Conservation (phyloP, 2,888 invertebrate genomes). For the Tetramorium bicarinatum region DNA sequence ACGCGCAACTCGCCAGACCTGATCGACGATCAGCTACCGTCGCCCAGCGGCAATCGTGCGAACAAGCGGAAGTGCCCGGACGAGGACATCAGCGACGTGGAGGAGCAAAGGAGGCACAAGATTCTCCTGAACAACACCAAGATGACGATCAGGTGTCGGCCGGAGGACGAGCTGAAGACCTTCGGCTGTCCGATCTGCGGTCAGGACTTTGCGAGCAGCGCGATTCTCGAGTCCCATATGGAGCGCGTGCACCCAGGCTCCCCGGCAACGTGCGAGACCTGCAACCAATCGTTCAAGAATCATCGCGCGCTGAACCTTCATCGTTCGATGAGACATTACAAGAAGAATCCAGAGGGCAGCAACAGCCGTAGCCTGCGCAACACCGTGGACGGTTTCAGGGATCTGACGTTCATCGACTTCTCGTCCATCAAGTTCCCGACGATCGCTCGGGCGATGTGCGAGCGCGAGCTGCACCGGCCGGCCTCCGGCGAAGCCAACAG, state of each 20-base stretch:
- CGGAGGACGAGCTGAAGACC: constrained; percentile 65
- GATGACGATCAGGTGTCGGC: constrained; percentile 80
- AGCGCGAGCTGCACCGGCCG: constrained; percentile 89
- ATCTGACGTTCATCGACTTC: constrained; percentile 93
- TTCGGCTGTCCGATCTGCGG: constrained; percentile 89
- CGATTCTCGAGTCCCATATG: constrained; percentile 89
- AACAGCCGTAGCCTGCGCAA: constrained; percentile 83
- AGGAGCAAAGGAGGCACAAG: constrained; percentile 77
- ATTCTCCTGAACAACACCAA: constrained; percentile 79
- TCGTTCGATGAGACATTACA: constrained; percentile 89
- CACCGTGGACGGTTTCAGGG: constrained; percentile 90
- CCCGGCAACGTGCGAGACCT: constrained; percentile 91
- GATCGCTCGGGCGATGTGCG: constrained; percentile 92
- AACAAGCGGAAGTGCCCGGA: constrained; percentile 78
- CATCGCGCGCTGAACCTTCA: constrained; percentile 91
- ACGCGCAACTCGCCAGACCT: constrained; percentile 79
- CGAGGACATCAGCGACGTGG: constrained; percentile 69
- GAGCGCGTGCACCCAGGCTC: constrained; percentile 90
- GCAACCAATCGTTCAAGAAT: constrained; percentile 92
- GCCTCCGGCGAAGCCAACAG: constrained; percentile 88
- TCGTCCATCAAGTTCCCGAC: constrained; percentile 93
- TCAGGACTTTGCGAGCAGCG: constrained; percentile 88
- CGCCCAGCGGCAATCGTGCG: constrained; percentile 66
- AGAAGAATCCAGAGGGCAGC: constrained; percentile 75
- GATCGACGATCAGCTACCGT: constrained; percentile 57